phyloP scores from a whole-genome alignment of 1,140 invertebrate genomes.

The Maconellicoccus hirsutus region DNA sequence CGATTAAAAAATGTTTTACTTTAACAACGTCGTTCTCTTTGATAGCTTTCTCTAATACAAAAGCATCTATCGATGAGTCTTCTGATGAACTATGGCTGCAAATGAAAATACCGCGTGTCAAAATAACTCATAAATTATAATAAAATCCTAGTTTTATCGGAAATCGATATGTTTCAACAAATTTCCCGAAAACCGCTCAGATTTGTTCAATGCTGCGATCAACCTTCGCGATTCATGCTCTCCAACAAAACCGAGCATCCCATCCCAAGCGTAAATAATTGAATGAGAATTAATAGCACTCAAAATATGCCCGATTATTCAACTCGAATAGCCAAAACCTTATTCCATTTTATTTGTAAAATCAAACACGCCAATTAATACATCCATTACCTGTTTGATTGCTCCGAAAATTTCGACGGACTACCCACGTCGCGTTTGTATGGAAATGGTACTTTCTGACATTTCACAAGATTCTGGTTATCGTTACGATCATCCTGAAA shows the following conservation, averaged over 20 bases:
- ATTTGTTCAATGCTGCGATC: no score
- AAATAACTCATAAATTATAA: no score
- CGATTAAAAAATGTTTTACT: conserved; percentile 41
- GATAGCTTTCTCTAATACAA: conserved; percentile 42
- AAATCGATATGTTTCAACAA: no score
- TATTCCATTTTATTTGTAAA: no score
- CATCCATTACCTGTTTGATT: not conserved
- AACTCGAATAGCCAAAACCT: no score
- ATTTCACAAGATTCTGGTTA: not conserved
- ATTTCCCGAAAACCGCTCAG: no score
- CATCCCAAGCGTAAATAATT: no score
- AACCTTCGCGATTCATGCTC: no score
- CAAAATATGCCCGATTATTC: no score
- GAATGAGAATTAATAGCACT: no score
- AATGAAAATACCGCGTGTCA: not conserved
- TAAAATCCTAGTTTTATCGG: not conserved
- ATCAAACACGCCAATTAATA: not conserved
- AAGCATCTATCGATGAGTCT: conserved; percentile 42
- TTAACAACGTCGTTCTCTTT: conserved; percentile 41
- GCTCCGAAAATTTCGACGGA: conserved; percentile 6
- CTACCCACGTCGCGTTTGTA: not conserved
- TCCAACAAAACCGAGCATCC: no score
- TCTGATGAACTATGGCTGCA: conserved; percentile 31
- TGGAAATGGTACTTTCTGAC: not conserved
- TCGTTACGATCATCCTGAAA: conserved; percentile 13